phyloP scores from a whole-genome alignment of 2,888 invertebrate genomes.

The Phaedon cochleariae region DNA sequence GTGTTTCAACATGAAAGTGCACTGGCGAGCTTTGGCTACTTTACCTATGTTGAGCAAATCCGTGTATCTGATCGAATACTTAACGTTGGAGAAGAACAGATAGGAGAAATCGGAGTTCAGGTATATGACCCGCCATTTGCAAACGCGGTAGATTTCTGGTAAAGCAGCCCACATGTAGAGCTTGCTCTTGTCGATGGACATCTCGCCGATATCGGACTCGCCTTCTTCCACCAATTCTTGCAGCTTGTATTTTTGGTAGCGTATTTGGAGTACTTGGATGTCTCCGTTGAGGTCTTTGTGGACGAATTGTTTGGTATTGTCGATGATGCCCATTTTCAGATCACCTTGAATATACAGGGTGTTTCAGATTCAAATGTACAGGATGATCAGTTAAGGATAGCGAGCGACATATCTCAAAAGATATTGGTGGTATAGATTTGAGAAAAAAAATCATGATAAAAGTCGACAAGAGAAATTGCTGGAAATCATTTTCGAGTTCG shows the following conservation, averaged over 20 bases:
- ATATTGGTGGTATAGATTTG: no score
- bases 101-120: constrained; percentile 67
- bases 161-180: constrained; percentile 43
- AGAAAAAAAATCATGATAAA: no score
- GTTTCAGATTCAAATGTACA: no score
- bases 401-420: no score
- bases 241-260: constrained; percentile 51
- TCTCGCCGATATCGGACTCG: constrained; percentile 8
- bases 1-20: constrained; percentile 63
- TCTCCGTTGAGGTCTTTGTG: constrained; percentile 44
- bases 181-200: constrained; percentile 27
- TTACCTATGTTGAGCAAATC: constrained; percentile 64
- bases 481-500: no score
- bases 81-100: constrained; percentile 64
- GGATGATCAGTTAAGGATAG: no score
- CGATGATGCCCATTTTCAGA: background rate
- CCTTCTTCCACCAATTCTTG: constrained; percentile 36
- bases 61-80: constrained; percentile 64
- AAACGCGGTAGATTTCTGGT: constrained; percentile 37
- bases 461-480: no score
- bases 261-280: constrained; percentile 28
- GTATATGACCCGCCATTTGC: constrained; percentile 66
- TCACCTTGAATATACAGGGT: no score
- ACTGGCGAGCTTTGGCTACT: constrained; percentile 62
- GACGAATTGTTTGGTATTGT: constrained; percentile 26